These are phyloP conservation scores for Bellardia bayeri DNA, from an alignment of 2,888 invertebrate genomes.

Conservation along the genomic window DNA sequence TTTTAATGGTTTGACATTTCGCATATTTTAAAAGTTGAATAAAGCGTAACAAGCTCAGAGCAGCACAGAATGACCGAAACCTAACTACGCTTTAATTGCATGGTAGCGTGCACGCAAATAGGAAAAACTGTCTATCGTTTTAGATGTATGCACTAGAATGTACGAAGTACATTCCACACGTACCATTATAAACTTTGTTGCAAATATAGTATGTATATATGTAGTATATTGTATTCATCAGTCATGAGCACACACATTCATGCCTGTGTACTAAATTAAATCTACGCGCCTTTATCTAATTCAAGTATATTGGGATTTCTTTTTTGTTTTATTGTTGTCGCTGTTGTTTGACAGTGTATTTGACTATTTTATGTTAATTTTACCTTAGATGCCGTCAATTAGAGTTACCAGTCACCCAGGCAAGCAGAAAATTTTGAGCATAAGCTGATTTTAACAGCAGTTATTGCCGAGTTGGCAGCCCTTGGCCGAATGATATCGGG, in stretches of 20 bases:
- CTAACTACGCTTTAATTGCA: neutral
- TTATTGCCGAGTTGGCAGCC: too few species aligned
- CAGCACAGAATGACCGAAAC: neutral
- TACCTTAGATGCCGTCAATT: conserved; percentile 12
- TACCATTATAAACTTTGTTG: conserved; percentile 25
- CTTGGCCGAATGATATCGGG: too few species aligned
- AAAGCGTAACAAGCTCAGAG: too few species aligned
- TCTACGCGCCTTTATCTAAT: conserved; percentile 50
- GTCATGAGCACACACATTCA: conserved; percentile 16
- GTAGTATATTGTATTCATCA: conserved; percentile 18
- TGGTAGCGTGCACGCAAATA: conserved; percentile 25
- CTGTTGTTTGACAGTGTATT: conserved; percentile 35
- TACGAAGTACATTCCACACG: conserved; percentile 16
- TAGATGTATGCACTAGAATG: neutral
- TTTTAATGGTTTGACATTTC: too few species aligned
- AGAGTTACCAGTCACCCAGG: conserved; percentile 29
- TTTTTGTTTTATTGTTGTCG: conserved; percentile 15
- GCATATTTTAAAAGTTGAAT: too few species aligned
- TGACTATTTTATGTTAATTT: conserved; percentile 14
- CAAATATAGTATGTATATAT: neutral
- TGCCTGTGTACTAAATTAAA: conserved; percentile 23
- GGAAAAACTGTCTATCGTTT: conserved; percentile 11
- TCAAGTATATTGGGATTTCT: conserved; percentile 12
- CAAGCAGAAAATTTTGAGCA: too few species aligned
- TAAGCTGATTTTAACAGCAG: too few species aligned